These are phyloP conservation scores for Syritta pipiens DNA, from an alignment of 2,888 invertebrate species.

Conservation along the genomic window DNA sequence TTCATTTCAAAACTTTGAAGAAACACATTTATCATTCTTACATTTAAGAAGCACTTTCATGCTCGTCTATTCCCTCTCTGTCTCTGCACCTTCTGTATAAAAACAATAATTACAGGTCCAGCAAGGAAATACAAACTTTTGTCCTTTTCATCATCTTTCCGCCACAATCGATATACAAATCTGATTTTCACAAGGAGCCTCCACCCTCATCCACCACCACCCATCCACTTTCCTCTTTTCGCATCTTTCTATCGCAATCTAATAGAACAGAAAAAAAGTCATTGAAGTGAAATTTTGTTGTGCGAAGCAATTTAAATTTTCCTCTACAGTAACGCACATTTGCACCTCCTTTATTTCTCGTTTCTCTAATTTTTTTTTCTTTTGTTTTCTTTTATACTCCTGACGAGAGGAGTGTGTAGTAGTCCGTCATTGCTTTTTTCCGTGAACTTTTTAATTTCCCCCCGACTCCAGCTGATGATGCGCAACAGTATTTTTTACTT, in stretches of 20 bases:
- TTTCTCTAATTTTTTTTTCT: too few relatives aligned
- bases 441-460: slow-evolving; percentile 55
- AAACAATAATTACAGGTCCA: slow-evolving; percentile 34
- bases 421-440: not conserved
- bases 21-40: slow-evolving; percentile 34
- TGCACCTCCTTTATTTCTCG: not conserved
- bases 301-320: slow-evolving; percentile 64
- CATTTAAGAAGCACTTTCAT: not conserved
- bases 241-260: slow-evolving; percentile 16
- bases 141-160: slow-evolving; percentile 35
- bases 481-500: slow-evolving; percentile 33
- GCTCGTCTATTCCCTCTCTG: not conserved
- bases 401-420: not conserved
- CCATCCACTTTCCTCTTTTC: not conserved
- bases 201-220: not conserved
- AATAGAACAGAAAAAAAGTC: slow-evolving; percentile 33
- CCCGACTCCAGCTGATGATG: slow-evolving; percentile 14
- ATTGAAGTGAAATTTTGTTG: slow-evolving; percentile 52
- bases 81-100: not conserved
- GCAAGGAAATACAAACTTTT: slow-evolving; percentile 25
- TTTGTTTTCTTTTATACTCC: too few relatives aligned
- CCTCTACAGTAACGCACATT: slow-evolving; percentile 26
- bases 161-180: slow-evolving; percentile 50
- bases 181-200: slow-evolving; percentile 27
- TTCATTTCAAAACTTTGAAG: too few relatives aligned